Base-by-base conservation (phyloP, 2,888 invertebrate genomes). In the Leucophenga montana region DNA sequence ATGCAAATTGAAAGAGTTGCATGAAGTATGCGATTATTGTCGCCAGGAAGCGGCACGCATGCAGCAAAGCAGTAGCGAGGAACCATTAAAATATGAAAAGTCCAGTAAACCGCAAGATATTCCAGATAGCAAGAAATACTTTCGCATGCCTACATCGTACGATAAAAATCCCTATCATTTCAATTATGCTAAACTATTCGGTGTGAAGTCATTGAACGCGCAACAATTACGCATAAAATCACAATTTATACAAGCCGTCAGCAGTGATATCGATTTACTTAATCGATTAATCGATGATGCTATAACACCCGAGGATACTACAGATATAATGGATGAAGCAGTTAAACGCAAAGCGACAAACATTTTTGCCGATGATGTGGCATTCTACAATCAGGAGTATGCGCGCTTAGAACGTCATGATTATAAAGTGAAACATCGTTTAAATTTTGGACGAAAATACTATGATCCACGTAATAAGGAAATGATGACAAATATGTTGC, bases 401-500 rank as follows among this genome's bases (percentile, higher is more conserved):
- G 16, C 56, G 0, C 62, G 61, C 3, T 6, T 70, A 14, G 18
- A 68, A 14, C 14, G 27, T 0, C 48, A 6, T 13, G 31, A 33
- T 20, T 16, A 0, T 16, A 11, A 9, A 0, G 33, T 27, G 5
- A 14, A n/a, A 0, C 1, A 56, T 0, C 78, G 77, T 0, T 8
- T 80, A 22, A 22, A 77, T 4, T 73, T 83, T 27, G 73, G 74
- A 0, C 31, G 50, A 0, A 27, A 72, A 0, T 72, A 68, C 44
- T 85, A 78, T 57, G 79, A 87, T 77, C 77, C 84, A 5, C 69
- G 80, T 3, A 76, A 88, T 16, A 20, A 67, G 0, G 33, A 73
- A 0, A 64, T 82, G 5, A 85, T 88, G 85, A 69, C 71, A 22
- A 61, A 73, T 20, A 78, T 88, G 75, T 73, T 88, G 1, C 69